These are phyloP conservation scores for Plecturocebus donacophilus DNA, from an alignment of 2,113 vertebrate species.

Conservation along the genomic window DNA sequence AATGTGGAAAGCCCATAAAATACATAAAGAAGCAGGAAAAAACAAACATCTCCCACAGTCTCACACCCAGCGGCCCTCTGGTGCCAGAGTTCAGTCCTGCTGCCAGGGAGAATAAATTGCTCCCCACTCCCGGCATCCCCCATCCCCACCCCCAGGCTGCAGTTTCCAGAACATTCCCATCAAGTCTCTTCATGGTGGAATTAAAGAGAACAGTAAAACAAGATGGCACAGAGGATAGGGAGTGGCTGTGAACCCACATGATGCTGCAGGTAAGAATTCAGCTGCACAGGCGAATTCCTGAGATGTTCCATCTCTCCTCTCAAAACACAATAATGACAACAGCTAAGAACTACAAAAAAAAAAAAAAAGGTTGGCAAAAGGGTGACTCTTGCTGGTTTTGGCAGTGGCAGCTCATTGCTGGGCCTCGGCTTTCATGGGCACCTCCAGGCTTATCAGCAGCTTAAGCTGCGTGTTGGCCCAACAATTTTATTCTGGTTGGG, in stretches of 20 bases:
- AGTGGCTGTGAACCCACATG: background rate
- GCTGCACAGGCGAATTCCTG: background rate
- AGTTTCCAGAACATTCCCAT: conserved; percentile 69
- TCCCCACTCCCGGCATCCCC: background rate
- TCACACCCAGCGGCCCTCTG: background rate
- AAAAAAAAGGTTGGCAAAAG: background rate
- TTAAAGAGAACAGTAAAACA: conserved; percentile 40
- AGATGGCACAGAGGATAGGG: conserved; percentile 27
- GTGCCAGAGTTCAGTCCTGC: background rate
- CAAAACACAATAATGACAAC: background rate
- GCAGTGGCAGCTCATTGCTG: background rate
- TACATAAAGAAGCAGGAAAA: background rate
- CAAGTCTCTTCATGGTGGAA: conserved; percentile 20
- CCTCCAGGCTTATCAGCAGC: background rate
- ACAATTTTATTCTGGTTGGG: conserved; percentile 60
- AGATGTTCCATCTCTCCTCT: conserved; percentile 3
- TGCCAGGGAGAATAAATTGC: background rate
- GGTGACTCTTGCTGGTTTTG: background rate
- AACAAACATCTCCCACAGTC: background rate
- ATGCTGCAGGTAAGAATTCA: background rate
- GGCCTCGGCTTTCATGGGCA: background rate
- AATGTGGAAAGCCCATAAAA: background rate
- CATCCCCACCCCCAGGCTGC: background rate
- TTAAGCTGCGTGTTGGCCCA: conserved; percentile 20
- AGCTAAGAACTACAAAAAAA: background rate